Conservation (phyloP, 2,113 vertebrate species). For the Gnathonemus longibarbis region DNA sequence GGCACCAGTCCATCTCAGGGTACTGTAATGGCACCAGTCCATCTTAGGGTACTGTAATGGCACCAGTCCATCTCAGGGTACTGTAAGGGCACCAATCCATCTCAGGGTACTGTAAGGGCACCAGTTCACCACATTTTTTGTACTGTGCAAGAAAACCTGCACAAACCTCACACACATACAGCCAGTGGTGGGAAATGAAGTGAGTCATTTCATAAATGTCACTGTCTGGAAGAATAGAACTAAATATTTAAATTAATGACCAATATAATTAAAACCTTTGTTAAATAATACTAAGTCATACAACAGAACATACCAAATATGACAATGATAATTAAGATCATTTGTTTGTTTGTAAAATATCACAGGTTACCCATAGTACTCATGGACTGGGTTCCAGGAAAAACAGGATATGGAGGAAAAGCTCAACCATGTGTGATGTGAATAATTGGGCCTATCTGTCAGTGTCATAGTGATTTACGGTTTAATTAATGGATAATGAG, state of each 20-base stretch:
- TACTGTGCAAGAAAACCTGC: not conserved
- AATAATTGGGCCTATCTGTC: slow-evolving; percentile 65
- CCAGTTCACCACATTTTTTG: not conserved
- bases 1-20: too few relatives aligned
- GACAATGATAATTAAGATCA: not conserved
- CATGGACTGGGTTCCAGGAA: slow-evolving; percentile 36
- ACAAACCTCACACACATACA: not conserved
- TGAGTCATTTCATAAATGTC: not conserved
- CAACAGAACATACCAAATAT: not conserved
- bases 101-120: too few relatives aligned
- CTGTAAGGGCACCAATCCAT: too few relatives aligned
- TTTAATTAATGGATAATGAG: slow-evolving; percentile 85
- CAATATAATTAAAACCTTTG: not conserved
- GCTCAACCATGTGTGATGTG: slow-evolving; percentile 45
- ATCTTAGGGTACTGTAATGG: too few relatives aligned
- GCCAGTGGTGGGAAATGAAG: not conserved
- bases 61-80: not conserved
- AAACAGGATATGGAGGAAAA: slow-evolving; percentile 36
- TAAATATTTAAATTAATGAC: not conserved
- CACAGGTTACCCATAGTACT: slow-evolving; percentile 35
- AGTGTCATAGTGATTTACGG: slow-evolving; percentile 80
- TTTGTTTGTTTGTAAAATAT: not conserved
- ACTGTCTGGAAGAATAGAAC: not conserved
- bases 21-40: too few relatives aligned
- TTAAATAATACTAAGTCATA: not conserved